Conservation (phyloP, 2,797 vertebrate genomes). For the Danio choprae region DNA sequence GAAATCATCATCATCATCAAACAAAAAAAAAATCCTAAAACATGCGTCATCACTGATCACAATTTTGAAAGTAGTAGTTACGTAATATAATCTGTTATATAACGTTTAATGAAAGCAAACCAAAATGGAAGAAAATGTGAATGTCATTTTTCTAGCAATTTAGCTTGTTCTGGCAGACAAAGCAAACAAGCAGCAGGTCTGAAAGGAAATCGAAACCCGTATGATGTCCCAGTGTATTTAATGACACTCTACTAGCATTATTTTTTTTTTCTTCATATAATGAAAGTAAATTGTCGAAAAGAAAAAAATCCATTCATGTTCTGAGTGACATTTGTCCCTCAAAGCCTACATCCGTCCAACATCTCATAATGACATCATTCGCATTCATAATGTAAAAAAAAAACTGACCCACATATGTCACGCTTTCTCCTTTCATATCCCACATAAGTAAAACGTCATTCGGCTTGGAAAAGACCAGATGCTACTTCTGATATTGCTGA, state of each 20-base stretch:
- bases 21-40: no score
- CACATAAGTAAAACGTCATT: neutral
- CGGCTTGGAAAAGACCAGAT: neutral
- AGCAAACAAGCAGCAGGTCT: neutral
- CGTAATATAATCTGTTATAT: no score
- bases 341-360: neutral
- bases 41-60: no score
- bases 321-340: neutral
- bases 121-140: no score
- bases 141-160: no score
- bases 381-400: neutral
- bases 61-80: no score
- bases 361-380: neutral
- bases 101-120: no score
- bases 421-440: neutral
- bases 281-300: no score
- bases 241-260: neutral
- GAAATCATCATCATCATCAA: no score
- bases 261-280: neutral
- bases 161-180: no score
- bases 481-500: conserved; percentile 9
- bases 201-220: neutral
- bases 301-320: no score
- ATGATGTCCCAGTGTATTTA: neutral
- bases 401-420: neutral